Conservation (phyloP, 1,140 invertebrate genomes). For the Zaprionus nigranus region DNA sequence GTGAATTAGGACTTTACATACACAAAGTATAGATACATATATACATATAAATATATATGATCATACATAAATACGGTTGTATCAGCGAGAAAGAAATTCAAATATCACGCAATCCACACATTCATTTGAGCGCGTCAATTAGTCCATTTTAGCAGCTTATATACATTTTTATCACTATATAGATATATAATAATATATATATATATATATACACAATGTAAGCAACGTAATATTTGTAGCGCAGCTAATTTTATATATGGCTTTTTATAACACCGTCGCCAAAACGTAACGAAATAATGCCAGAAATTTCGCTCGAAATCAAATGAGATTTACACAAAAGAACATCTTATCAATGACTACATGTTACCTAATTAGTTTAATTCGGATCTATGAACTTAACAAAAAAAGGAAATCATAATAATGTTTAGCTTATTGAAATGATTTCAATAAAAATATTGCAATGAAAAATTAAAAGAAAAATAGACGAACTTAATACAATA, state of each 20-base stretch:
- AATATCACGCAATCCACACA: conserved; percentile 45
- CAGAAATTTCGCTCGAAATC: conserved; percentile 34
- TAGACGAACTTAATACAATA: conserved; percentile 40
- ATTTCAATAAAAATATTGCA: conserved; percentile 32
- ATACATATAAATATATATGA: conserved; percentile 3
- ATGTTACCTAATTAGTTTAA: conserved; percentile 75
- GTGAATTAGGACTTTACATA: conserved; percentile 39
- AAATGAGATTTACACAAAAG: conserved; percentile 50
- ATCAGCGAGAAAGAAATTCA: conserved; percentile 20
- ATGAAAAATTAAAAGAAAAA: conserved; percentile 3
- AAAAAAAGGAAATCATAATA: conserved; percentile 17
- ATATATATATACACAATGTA: conserved; percentile 39
- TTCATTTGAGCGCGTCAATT: conserved; percentile 67
- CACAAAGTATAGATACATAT: conserved; percentile 4
- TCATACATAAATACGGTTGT: conserved; percentile 42
- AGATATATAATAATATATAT: conserved; percentile 31
- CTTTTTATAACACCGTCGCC: conserved; percentile 54
- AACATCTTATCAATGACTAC: conserved; percentile 67
- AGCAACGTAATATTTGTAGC: conserved; percentile 57
- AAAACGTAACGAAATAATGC: conserved; percentile 33
- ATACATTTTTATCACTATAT: conserved; percentile 16
- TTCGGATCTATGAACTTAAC: conserved; percentile 22
- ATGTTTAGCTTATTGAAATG: conserved; percentile 45
- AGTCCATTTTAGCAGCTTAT: conserved; percentile 64
- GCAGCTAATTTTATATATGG: conserved; percentile 61